Evolutionary conservation across 2,888 invertebrate species (phyloP), one percentile per base, ranked within the genome.

Genomic region (Agrotis ipsilon): DNA sequence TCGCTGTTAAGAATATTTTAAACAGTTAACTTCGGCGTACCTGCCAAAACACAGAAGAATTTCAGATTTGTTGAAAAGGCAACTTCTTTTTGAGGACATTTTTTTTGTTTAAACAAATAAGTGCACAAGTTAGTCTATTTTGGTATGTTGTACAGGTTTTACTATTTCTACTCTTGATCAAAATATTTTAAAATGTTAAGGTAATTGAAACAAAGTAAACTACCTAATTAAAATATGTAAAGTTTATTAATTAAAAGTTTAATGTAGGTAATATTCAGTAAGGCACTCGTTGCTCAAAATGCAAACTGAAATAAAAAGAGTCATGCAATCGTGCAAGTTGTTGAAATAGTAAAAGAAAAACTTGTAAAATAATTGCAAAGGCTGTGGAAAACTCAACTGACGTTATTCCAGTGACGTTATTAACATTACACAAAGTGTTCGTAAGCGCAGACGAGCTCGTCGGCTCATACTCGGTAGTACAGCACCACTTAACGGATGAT

Each of bases 1-100:
- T 76, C 75, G 61, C 63, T 70, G 67, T 75, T 67, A 70, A 59
- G 46, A 77, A 71, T 72, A 67, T 83, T 82, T 83, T 77, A 75
- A 85, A 83, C 72, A 69, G 67, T 75, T 80, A 81, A 72, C 51
- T 79, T 77, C 58, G 39, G 43, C 32, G 57, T 67, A 76, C 70
- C 72, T 80, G 83, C 86, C 82, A 83, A 85, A 83, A 60, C 32
- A 27, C 7, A 51, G 51, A 59, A 75, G 6, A 45, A 49, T 11
- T 49, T 63, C 27, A 2, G 24, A 43, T 61, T 66, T 49, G 21
- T 63, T 67, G 14, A 45, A 59, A n/a, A 4, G 21, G 3, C 1
- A 9, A 27, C 62, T 63, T 14, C 9, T 1, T 57, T 62, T 72
- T 66, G 32, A n/a, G 39, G 16, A 39, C 2, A 16, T 32, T n/a